phyloP scores from a whole-genome alignment of 2,797 vertebrate genomes.

The Rousettus madagascariensis region DNA sequence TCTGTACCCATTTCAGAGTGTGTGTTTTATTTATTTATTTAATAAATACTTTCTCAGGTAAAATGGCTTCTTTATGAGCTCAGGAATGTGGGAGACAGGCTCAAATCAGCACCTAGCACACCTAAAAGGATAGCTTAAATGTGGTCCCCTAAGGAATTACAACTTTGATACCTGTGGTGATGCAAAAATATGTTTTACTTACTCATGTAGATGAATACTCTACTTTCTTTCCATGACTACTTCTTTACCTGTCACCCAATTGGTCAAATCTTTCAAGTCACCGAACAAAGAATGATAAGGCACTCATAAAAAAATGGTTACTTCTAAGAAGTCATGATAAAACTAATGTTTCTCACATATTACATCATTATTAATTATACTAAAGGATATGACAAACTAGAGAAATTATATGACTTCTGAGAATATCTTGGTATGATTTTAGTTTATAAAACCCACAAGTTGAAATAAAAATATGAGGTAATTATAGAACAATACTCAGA shows the following conservation, averaged over 20 bases:
- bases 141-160: neutral
- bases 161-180: neutral
- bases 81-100: neutral
- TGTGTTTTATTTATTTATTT: neutral
- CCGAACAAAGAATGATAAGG: neutral
- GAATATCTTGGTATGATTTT: neutral
- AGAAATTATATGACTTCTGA: neutral
- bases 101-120: neutral
- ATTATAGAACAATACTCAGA: neutral
- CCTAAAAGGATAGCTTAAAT: neutral
- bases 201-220: neutral
- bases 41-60: neutral
- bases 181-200: neutral
- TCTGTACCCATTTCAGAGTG: neutral
- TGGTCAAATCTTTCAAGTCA: neutral
- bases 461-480: neutral
- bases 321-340: neutral
- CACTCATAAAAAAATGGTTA: neutral
- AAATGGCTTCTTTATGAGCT: neutral
- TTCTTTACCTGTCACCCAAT: neutral
- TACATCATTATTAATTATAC: neutral
- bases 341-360: neutral
- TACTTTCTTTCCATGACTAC: neutral
- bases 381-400: neutral
- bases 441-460: neutral